phyloP scores from a whole-genome alignment of 2,888 invertebrate species.

The Pseudoips prasinana region DNA sequence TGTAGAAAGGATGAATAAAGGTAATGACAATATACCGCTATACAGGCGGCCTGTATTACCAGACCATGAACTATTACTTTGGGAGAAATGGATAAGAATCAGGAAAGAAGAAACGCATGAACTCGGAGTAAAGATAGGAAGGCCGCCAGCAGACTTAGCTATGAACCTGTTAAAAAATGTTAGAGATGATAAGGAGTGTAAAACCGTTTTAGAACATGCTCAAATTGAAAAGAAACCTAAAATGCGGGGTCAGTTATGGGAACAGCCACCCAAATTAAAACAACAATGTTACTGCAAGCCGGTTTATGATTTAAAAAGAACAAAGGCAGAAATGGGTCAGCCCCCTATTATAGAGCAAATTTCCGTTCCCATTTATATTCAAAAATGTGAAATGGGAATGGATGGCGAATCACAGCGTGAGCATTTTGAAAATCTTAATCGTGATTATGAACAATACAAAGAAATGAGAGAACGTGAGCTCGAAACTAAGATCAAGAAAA shows the following conservation, averaged over 20 bases:
- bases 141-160: conserved; percentile 54
- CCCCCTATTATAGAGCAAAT: conserved; percentile 59
- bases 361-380: conserved; percentile 55
- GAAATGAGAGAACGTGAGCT: conserved; percentile 50
- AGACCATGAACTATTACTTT: conserved; percentile 55
- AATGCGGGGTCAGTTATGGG: conserved; percentile 54
- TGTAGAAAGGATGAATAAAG: background rate
- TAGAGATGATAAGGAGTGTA: conserved; percentile 60
- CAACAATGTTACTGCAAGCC: conserved; percentile 55
- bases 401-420: conserved; percentile 43
- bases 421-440: conserved; percentile 39
- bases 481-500: conserved; percentile 45
- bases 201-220: conserved; percentile 58
- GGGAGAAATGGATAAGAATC: conserved; percentile 70
- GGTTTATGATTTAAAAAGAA: conserved; percentile 59
- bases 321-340: conserved; percentile 52
- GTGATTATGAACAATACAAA: conserved; percentile 50
- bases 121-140: conserved; percentile 41
- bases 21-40: conserved; percentile 1
- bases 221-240: conserved; percentile 48
- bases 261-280: conserved; percentile 52
- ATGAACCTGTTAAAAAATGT: conserved; percentile 60
- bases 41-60: conserved; percentile 33
- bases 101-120: conserved; percentile 53
- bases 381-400: conserved; percentile 56